Percentiles rank a stretch among this genome's conserved stretches.
phyloP scores from a whole-genome alignment of 1,140 invertebrate species.

The Heterodera carotae region DNA sequence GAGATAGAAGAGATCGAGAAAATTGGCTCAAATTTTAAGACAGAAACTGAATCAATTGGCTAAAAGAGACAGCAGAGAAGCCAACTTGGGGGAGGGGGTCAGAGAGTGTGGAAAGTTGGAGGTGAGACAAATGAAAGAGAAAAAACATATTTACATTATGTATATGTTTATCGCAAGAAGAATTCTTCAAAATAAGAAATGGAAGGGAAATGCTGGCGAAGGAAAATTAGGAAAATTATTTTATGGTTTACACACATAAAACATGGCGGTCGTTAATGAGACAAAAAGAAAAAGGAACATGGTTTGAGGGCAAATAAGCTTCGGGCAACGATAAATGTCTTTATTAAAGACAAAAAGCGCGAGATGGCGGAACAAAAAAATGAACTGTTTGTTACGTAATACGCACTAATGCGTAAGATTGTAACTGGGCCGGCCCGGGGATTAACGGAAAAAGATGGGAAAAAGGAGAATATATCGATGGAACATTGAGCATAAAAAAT shows the following conservation, averaged over 20 bases:
- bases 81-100: neutral
- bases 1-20: neutral
- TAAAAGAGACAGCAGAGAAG: neutral
- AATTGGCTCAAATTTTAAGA: conserved; percentile 7
- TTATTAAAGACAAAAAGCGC: neutral
- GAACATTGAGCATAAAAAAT: no score
- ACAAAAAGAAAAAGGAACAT: no score
- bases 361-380: neutral
- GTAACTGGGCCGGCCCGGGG: neutral
- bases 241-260: no score
- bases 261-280: no score
- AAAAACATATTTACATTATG: no score
- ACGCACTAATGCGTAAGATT: neutral
- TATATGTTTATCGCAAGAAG: no score
- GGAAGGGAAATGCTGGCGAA: no score
- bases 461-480: neutral
- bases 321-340: neutral
- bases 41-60: conserved; percentile 11
- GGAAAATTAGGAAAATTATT: no score
- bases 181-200: neutral
- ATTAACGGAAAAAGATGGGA: neutral
- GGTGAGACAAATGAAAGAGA: neutral
- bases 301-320: neutral
- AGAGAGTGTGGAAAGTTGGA: neutral
- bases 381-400: neutral